A percentile compares a stretch with the other conserved stretches of the same genome.
phyloP scores from a whole-genome alignment of 2,797 vertebrate species.

The Gallirallus australis region DNA sequence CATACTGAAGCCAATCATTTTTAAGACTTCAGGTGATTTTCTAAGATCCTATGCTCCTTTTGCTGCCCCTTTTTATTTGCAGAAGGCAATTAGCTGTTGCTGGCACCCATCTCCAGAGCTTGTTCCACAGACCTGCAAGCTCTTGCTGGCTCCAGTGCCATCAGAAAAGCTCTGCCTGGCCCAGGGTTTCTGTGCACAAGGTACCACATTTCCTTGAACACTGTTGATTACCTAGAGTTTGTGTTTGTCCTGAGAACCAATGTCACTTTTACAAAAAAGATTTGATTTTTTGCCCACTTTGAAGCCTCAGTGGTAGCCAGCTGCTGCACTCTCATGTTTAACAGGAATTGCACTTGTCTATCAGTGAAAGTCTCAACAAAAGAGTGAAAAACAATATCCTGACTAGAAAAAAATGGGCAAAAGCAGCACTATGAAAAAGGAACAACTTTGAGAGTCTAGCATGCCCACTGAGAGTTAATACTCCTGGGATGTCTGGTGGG shows the following conservation, averaged over 20 bases:
- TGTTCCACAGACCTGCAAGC: not conserved
- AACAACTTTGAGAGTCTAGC: not conserved
- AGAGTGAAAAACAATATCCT: not conserved
- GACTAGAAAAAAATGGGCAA: not conserved
- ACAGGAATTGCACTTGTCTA: not conserved
- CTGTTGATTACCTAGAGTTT: not conserved
- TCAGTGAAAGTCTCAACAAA: not conserved
- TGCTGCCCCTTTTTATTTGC: not conserved
- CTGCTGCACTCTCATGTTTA: not conserved
- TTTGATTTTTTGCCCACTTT: not conserved
- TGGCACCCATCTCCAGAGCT: not conserved
- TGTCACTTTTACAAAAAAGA: not conserved
- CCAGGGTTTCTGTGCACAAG: not conserved
- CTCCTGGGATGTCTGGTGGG: not conserved
- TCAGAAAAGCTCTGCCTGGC: not conserved
- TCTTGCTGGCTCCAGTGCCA: not conserved
- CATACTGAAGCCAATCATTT: not conserved
- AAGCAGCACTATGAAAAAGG: not conserved
- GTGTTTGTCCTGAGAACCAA: not conserved
- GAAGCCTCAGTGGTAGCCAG: not conserved
- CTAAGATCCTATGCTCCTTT: not conserved
- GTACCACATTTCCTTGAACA: not conserved
- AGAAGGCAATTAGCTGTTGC: not conserved
- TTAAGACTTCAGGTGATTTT: not conserved
- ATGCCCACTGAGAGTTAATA: not conserved